Evolutionary conservation across 2,113 vertebrate genomes (phyloP), one percentile per base, ranked within the genome.

Genomic region (Aix galericulata): DNA sequence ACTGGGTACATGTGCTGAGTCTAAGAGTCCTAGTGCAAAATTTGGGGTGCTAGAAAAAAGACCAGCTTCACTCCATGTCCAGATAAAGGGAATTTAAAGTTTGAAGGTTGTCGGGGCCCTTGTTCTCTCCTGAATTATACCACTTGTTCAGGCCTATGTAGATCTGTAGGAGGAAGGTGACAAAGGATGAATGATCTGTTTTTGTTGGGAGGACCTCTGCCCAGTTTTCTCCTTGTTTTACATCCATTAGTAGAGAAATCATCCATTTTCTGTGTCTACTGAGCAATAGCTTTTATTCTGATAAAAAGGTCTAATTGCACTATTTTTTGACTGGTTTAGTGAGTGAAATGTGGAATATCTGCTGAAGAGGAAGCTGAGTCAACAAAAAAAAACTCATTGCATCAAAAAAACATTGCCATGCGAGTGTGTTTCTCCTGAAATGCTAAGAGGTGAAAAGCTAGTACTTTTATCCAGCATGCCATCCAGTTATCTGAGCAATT

Each of bases 401-500:
- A 89, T 82, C 53, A 48, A 42, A 93, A 93, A 62, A 38, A 34
- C 40, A 42, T 58, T 81, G 36, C 42, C 17, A 31, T 44, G 52
- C 78, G 64, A n/a, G 52, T 89, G 59, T 56, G 91, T 92, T 86
- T 62, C 36, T 90, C 42, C 89, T 55, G 73, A 67, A 94, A 88
- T 40, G 21, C 77, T 83, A 83, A 74, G 62, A 88, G 59, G 55
- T 89, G 60, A 80, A 94, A 93, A 93, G 31, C 27, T 50, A 32
- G 10, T 48, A 17, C 71, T 90, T 91, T 95, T 87, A 95, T 91
- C 52, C 80, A 91, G 62, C 48, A 21, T 73, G 66, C 66, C 62
- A 85, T 71, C 62, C 92, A 85, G 77, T 75, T 89, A 90, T 91
- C 71, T 94, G 77, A 96, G 87, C 95, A 96, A 85, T 91, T 90